Percentiles rank a stretch among this genome's conserved stretches.
phyloP scores from a whole-genome alignment of 2,888 invertebrate species.

The Hololepta plana region DNA sequence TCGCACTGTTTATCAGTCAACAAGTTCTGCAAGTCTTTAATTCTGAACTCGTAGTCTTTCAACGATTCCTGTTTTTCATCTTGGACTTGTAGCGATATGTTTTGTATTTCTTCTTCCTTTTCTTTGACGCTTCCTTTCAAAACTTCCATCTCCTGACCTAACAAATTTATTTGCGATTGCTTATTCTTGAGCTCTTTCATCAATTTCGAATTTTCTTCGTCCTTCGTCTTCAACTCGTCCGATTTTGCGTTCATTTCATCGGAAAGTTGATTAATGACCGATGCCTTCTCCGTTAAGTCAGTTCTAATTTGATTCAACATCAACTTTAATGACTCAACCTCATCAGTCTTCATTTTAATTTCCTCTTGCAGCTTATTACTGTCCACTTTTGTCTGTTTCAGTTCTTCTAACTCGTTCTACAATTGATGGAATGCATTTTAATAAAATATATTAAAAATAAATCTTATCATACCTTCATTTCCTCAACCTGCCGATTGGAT shows the following conservation, averaged over 20 bases:
- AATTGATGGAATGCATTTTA: slow-evolving; percentile 28
- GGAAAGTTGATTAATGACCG: no score
- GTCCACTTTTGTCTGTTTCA: slow-evolving; percentile 10
- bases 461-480: no score
- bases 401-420: slow-evolving; percentile 25
- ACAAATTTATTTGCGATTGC: slow-evolving; percentile 12
- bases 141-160: slow-evolving; percentile 17
- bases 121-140: slow-evolving; percentile 17
- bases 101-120: slow-evolving; percentile 11
- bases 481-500: slow-evolving; percentile 23
- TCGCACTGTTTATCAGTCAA: slow-evolving; percentile 32
- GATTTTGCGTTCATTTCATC: no score
- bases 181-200: slow-evolving; percentile 17
- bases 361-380: slow-evolving; percentile 9
- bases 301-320: slow-evolving; percentile 30
- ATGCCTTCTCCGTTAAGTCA: slow-evolving; percentile 26
- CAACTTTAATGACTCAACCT: slow-evolving; percentile 21
- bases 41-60: slow-evolving; percentile 26
- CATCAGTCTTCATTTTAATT: slow-evolving; percentile 10
- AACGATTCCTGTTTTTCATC: slow-evolving; percentile 18
- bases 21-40: slow-evolving; percentile 18
- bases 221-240: slow-evolving; percentile 12
- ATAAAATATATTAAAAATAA: no score
- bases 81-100: not conserved
- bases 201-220: slow-evolving; percentile 16